Evolutionary conservation across 2,113 vertebrate species (phyloP).

Genomic region (Coptodon rendalli): DNA sequence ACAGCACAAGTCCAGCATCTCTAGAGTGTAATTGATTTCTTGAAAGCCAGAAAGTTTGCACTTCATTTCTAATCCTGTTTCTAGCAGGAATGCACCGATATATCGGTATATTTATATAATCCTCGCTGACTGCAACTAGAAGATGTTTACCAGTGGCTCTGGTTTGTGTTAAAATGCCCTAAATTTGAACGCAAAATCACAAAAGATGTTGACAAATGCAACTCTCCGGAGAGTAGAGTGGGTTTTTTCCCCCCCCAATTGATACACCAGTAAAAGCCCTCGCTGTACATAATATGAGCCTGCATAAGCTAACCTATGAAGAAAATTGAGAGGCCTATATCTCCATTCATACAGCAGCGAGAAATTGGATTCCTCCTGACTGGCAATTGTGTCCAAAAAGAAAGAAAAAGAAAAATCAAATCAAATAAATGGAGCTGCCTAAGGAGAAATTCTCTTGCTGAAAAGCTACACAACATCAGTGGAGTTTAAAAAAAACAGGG

Average conservation of each 20-base stretch:
- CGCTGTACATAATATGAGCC: background rate
- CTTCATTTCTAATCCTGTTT: background rate
- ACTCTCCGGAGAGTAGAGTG: background rate
- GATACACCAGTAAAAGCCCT: constrained; percentile 1
- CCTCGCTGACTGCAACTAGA: background rate
- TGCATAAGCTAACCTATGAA: constrained; percentile 2
- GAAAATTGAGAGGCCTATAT: background rate
- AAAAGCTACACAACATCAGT: background rate
- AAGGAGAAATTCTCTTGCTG: background rate
- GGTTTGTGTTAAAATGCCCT: background rate
- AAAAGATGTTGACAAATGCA: background rate
- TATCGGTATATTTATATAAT: background rate
- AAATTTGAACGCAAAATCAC: background rate
- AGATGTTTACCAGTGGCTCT: background rate
- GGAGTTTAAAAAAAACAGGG: background rate
- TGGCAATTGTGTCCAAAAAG: background rate
- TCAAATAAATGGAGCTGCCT: constrained; percentile 7
- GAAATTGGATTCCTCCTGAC: constrained; percentile 4
- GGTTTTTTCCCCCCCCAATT: accelerated
- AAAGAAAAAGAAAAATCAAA: constrained; percentile 7
- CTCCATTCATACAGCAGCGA: background rate
- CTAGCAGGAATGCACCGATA: background rate
- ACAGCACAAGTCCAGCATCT: background rate
- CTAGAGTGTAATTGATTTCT: background rate
- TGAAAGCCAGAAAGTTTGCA: background rate